Percentiles rank a stretch among this genome's conserved stretches.
Conservation (phyloP, 2,113 vertebrate genomes). For the Coturnix japonica region DNA sequence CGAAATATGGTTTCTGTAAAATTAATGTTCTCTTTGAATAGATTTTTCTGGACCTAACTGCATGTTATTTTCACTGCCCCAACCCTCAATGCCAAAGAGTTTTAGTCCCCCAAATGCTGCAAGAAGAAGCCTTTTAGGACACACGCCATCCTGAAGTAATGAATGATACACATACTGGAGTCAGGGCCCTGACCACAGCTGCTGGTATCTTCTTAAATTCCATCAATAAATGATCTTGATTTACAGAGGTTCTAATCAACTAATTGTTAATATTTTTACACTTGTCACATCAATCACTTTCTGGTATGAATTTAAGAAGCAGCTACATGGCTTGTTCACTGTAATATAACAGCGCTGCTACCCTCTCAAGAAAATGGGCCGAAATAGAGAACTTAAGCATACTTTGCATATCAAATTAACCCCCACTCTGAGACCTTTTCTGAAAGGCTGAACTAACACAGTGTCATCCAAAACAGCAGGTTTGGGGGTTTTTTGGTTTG, state of each 20-base stretch:
- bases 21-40: background rate
- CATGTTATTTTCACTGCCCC: background rate
- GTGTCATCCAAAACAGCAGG: background rate
- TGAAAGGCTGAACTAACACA: background rate
- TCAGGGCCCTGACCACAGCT: background rate
- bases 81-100: background rate
- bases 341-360: background rate
- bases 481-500: too few relatives aligned
- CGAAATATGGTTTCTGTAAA: background rate
- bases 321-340: background rate
- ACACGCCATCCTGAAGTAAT: background rate
- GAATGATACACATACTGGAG: accelerated
- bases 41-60: background rate
- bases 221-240: background rate
- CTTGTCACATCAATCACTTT: background rate
- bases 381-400: background rate
- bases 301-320: background rate
- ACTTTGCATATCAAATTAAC: background rate
- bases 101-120: background rate
- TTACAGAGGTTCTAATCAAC: background rate
- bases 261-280: background rate
- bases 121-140: background rate
- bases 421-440: background rate
- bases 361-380: background rate
- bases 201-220: background rate